Evolutionary conservation across 1,140 invertebrate species (phyloP).

Genomic region (Panulirus ornatus): DNA sequence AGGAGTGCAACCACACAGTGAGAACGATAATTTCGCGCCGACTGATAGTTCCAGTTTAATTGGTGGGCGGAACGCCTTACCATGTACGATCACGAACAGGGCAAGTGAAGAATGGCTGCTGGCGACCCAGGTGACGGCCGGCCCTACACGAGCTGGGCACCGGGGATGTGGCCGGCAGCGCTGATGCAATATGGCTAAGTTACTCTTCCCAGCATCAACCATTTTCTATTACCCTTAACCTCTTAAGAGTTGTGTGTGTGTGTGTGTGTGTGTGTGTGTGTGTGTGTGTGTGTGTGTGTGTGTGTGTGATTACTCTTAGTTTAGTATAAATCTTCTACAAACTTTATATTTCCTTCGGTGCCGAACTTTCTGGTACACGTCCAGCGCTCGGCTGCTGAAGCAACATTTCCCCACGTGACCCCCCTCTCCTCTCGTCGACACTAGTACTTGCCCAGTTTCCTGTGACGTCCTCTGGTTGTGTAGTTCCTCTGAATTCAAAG

Average conservation of each 20-base stretch:
- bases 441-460: too few species aligned
- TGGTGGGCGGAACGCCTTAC: constrained; percentile 56
- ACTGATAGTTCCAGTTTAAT: constrained; percentile 55
- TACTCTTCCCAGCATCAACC: neutral
- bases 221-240: neutral
- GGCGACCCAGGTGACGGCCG: constrained; percentile 23
- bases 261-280: neutral
- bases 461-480: too few species aligned
- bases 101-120: constrained; percentile 49
- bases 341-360: too few species aligned
- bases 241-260: neutral
- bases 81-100: constrained; percentile 58
- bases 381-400: too few species aligned
- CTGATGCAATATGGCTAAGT: neutral
- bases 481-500: too few species aligned
- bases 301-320: too few species aligned
- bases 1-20: constrained; percentile 28
- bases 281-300: constrained; percentile 5
- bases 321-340: too few species aligned
- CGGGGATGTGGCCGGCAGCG: neutral
- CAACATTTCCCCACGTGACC: too few species aligned
- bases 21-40: constrained; percentile 55
- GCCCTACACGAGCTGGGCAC: neutral
- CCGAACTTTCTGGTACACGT: too few species aligned
- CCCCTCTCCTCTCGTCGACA: too few species aligned